Base-by-base conservation (phyloP, 2,888 invertebrate species). In the Acanthococcus lagerstroemiae region DNA sequence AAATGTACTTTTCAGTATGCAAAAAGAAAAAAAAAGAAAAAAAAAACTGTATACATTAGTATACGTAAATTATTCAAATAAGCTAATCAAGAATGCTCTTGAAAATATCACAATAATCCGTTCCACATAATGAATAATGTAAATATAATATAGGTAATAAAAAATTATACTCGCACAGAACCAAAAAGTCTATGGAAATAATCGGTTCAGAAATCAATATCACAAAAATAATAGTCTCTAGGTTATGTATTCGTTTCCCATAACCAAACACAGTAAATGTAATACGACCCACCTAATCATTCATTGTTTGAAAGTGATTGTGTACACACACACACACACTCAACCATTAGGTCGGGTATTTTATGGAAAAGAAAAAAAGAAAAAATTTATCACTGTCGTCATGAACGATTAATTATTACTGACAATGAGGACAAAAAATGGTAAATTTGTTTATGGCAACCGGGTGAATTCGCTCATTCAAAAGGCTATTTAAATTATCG, bases 1-100 rank as follows among this genome's bases (percentile, higher is more conserved):
- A 63, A 52, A 63, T 54, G 63, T 52, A 63, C 63, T 63, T 63
- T 48, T 63, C 21, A 52, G 46, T 45, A 45, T 4, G 46, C 22
- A 60, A 60, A 60, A 60, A 48, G 45, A 48, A 60, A 26, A 60
- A 46, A 52, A 63, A 26, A 24, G 15, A 60, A 24, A 17, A 17
- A 46, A 63, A 50, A 50, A 26, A 24, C 22, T 48, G 22, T 52
- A 52, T 30, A 54, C 30, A 27, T 24, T 48, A 26, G 50, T 44
- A 61, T 26, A 48, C 21, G 21, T 48, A 48, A 48, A 9, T 3
- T 9, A 19, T 19, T 9, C n/a, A 9, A 1, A 9, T 17, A 17
- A 19, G 24, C 15, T 22, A 52, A 63, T 54, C 52, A 63, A 63
- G 52, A 63, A 63, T 54, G 54, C 24, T 52, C 63, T 63, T 50